These are phyloP conservation scores for Pegoplata infirma DNA, from an alignment of 2,888 invertebrate species.

Conservation along the genomic window DNA sequence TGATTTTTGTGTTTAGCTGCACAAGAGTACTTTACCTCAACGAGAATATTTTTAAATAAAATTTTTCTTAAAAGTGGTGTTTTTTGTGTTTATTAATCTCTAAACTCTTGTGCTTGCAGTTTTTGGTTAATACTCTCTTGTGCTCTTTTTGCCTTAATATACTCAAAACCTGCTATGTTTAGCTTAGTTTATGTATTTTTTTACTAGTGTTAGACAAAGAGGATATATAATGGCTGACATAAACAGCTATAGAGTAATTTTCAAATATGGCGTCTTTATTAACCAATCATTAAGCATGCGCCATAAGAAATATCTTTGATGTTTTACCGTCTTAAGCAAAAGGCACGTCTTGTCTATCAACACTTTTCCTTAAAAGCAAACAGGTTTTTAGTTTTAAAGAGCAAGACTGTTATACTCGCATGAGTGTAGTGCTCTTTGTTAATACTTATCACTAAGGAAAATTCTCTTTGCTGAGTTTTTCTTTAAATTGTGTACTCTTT, in stretches of 20 bases:
- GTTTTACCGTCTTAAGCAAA: slow-evolving; percentile 44
- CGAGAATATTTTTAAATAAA: slow-evolving; percentile 62
- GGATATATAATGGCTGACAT: slow-evolving; percentile 61
- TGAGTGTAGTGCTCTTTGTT: slow-evolving; percentile 48
- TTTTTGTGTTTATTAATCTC: neutral
- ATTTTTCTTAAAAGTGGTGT: slow-evolving; percentile 26
- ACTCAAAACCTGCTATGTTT: slow-evolving; percentile 65
- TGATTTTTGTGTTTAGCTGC: slow-evolving; percentile 66
- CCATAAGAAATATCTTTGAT: slow-evolving; percentile 63
- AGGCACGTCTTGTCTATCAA: slow-evolving; percentile 51
- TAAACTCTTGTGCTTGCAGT: slow-evolving; percentile 48
- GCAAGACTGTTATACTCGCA: neutral
- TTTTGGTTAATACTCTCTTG: slow-evolving; percentile 5
- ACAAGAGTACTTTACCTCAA: slow-evolving; percentile 62
- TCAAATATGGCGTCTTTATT: slow-evolving; percentile 78
- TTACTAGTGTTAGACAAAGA: slow-evolving; percentile 51
- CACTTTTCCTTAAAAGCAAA: slow-evolving; percentile 48
- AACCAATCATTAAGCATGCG: slow-evolving; percentile 78
- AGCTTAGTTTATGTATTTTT: slow-evolving; percentile 27
- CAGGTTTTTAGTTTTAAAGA: slow-evolving; percentile 50
- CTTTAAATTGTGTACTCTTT: slow-evolving; percentile 7
- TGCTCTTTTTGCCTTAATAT: neutral
- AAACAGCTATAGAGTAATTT: slow-evolving; percentile 70
- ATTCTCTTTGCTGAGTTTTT: slow-evolving; percentile 34
- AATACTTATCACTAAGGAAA: neutral